Base-by-base conservation (phyloP, 2,888 invertebrate species). In the Perizoma flavofasciatum region DNA sequence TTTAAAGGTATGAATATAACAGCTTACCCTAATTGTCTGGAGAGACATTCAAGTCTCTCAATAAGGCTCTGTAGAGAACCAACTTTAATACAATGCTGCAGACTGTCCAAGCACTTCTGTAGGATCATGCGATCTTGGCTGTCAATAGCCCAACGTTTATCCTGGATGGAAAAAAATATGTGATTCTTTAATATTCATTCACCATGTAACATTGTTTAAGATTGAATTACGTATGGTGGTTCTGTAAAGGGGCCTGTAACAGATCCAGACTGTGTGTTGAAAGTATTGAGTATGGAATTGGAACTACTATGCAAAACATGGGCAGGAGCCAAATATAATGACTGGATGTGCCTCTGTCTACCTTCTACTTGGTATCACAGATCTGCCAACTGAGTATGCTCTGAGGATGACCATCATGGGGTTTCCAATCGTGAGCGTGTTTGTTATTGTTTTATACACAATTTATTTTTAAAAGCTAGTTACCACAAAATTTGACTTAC, bases 51-150 rank as follows among this genome's bases (percentile, higher is more conserved):
- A 61, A 98, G 92, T 64, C 98, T 94, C 82, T 98, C 98, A 40
- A 98, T 96, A 90, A 98, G 95, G 47, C 97, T 97, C 81, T 98
- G 97, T 50, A 98, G 91, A 0, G 97, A 97, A 61, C 96, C 97
- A 2, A 98, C 97, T 94, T 97, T 98, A 69, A 98, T 98, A 63
- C 97, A 97, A 85, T 98, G 97, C 79, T 98, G 98, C 71, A 98
- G 92, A 60, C 96, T 96, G 81, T 98, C 98, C 66, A 98, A 90
- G 83, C 97, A 98, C 88, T 96, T 96, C 83, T 98, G 98, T 62
- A 98, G 93, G 73, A 97, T 96, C 75, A 94, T 94, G 77, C 97
- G 95, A 80, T 98, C 98, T 43, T 95, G 94, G 73, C 95, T 95
- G 77, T 98, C 98, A 55, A 97, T 93, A 5, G 96, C 96, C 89